These are phyloP conservation scores for Cydia amplana DNA, from an alignment of 1,140 invertebrate species.

Conservation along the genomic window DNA sequence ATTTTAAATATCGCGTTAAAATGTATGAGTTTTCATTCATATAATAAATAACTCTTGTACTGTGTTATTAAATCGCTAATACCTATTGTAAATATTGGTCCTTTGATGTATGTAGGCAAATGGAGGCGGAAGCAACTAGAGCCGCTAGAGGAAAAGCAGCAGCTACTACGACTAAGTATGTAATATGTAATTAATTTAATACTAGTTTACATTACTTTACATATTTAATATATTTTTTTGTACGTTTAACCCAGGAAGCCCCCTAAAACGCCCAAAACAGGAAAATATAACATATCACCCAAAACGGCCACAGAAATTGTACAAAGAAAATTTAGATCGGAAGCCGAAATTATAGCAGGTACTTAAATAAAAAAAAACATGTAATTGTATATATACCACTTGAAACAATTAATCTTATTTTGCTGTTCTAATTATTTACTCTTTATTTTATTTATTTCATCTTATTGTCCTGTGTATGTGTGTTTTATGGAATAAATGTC, in stretches of 20 bases:
- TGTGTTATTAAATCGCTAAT: neutral
- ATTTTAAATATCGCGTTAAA: slow-evolving; percentile 56
- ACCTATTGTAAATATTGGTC: neutral
- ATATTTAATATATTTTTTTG: neutral
- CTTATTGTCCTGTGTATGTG: no score
- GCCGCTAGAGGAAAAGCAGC: slow-evolving; percentile 15
- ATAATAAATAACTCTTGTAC: neutral
- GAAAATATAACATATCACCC: slow-evolving; percentile 42
- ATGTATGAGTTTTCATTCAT: slow-evolving; percentile 45
- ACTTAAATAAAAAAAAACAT: neutral
- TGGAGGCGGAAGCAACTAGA: slow-evolving; percentile 56
- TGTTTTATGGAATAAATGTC: no score
- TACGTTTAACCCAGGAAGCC: slow-evolving; percentile 45
- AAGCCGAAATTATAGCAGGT: slow-evolving; percentile 68
- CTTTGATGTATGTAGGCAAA: slow-evolving; percentile 42
- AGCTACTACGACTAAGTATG: neutral
- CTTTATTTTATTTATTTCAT: no score
- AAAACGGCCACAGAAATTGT: slow-evolving; percentile 38
- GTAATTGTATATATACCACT: neutral
- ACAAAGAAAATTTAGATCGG: slow-evolving; percentile 52
- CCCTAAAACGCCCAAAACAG: slow-evolving; percentile 55
- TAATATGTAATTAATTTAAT: neutral
- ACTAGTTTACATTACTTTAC: neutral
- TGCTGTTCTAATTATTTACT: no score
- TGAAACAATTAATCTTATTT: no score